Percentiles rank a stretch among this genome's conserved stretches.
phyloP scores from a whole-genome alignment of 2,888 invertebrate species.

The Brachynemurus nebulosus region DNA sequence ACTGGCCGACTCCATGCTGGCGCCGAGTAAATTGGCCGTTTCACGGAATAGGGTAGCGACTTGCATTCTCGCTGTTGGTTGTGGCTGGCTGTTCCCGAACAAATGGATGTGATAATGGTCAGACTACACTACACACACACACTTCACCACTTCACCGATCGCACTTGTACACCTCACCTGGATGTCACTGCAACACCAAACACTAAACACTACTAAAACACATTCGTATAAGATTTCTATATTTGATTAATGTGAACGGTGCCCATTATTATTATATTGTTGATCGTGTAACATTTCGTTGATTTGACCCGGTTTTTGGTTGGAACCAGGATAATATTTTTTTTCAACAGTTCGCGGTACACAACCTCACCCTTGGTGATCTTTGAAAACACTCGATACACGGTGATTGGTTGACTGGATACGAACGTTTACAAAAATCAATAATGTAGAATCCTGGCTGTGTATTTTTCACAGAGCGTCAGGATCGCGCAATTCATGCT shows the following conservation, averaged over 20 bases:
- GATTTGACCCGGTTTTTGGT: no score
- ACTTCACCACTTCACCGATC: no score
- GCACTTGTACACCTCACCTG: no score
- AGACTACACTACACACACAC: no score
- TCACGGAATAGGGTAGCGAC: conserved; percentile 53
- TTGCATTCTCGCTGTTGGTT: conserved; percentile 37
- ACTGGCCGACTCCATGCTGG: conserved; percentile 40
- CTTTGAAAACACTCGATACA: conserved; percentile 38
- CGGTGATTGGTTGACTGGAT: conserved; percentile 34
- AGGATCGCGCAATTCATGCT: conserved; percentile 6
- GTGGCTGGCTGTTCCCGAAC: no score
- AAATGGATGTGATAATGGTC: no score
- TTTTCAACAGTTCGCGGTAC: conserved; percentile 14
- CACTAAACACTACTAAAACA: no score
- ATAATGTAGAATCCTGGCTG: conserved; percentile 42
- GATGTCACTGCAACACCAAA: no score
- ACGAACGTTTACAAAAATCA: conserved; percentile 49
- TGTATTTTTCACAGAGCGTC: conserved; percentile 30
- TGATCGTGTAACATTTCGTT: no score
- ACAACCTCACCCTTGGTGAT: conserved; percentile 31
- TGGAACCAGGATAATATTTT: conserved; percentile 1
- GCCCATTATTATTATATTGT: no score
- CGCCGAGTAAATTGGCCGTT: conserved; percentile 49
- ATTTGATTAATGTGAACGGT: no score
- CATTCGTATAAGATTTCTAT: no score